Evolutionary conservation across 2,113 vertebrate species (phyloP), one percentile per base, ranked within the genome.

Genomic region (Hipposideros armiger): DNA sequence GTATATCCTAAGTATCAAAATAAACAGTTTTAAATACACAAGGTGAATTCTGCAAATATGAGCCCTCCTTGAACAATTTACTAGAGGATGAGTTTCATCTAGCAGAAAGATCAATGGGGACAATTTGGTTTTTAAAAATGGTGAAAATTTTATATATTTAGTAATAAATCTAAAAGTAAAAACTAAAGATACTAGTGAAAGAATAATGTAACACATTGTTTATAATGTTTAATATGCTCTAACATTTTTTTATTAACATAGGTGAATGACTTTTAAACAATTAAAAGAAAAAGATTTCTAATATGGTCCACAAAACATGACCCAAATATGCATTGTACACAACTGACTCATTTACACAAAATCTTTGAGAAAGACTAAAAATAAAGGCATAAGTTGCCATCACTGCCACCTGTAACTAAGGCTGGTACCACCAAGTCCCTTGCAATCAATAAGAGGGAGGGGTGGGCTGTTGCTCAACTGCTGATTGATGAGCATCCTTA

Each of bases 361-460:
- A 10, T 30, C 1, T 69, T 77, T n/a, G 3, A 69, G 24, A 84
- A 47, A 40, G 26, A 26, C 6, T 20, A 36, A 50, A 62, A 50
- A 73, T 82, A 52, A 82, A 32, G 7, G 7, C 4, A 60, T 14
- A 24, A 85, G 3, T 11, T 40, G 6, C 32, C 4, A 0, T 2
- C 47, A 19, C 24, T 76, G 32, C 22, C 40, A 36, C 13, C 50
- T 77, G 26, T 58, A 11, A 85, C 9, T 13, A 58, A 13, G 4
- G 17, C 42, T 52, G 36, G 45, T 40, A 77, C 15, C 10, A 17
- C 36, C 2, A 66, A 42, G 20, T 16, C 5, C 28, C 56, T 64
- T 47, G 4, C 24, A 69, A 0, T 56, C 26, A 3, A 45, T 19
- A 19, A 3, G 2, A 7, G 4, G 1, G 7, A 47, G 7, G 11